Conservation (phyloP, 2,113 vertebrate genomes). For the Alouatta palliata region DNA sequence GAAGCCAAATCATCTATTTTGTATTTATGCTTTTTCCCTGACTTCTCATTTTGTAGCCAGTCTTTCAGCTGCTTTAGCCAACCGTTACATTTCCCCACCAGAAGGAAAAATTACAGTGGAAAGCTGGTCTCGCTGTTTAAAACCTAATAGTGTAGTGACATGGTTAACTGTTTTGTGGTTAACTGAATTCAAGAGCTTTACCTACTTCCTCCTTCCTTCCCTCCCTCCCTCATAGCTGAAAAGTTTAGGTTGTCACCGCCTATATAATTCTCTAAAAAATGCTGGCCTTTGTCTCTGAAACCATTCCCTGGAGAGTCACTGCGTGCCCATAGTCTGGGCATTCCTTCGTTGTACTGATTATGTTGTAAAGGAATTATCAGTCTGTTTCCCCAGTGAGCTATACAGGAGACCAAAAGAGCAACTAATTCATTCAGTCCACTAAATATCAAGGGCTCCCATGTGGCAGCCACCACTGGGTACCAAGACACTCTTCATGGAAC, state of each 20-base stretch:
- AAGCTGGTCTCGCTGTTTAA: neutral
- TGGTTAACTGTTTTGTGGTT: neutral
- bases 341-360: neutral
- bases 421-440: too few relatives aligned
- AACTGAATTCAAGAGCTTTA: neutral
- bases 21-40: neutral
- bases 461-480: neutral
- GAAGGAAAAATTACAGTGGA: neutral
- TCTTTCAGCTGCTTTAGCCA: neutral
- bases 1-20: neutral
- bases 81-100: neutral
- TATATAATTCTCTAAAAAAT: neutral
- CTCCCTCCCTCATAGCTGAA: neutral
- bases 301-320: neutral
- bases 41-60: neutral
- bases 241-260: neutral
- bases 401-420: neutral
- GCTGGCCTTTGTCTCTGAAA: neutral
- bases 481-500: neutral
- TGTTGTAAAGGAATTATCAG: neutral
- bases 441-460: rapidly evolving
- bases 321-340: neutral
- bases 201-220: neutral
- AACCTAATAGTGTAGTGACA: too few relatives aligned
- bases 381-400: neutral